phyloP scores from a whole-genome alignment of 2,888 invertebrate genomes.

The Chironomus tentans region DNA sequence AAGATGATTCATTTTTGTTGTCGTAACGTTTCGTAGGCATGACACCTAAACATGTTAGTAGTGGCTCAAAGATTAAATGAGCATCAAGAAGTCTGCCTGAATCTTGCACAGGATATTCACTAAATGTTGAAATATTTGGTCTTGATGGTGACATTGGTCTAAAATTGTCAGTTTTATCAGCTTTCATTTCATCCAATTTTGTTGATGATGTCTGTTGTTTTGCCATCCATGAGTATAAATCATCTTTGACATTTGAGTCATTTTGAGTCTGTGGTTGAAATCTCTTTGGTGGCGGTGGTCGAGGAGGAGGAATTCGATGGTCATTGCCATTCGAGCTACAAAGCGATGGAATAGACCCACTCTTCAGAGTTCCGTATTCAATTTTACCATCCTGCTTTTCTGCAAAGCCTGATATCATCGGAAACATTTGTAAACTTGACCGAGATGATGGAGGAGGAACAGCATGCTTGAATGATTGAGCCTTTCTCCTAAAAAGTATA shows the following conservation, averaged over 20 bases:
- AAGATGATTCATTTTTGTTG: conserved; percentile 47
- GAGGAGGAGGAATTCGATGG: conserved; percentile 37
- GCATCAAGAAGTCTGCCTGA: conserved; percentile 81
- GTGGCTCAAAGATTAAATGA: conserved; percentile 86
- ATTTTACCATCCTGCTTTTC: conserved; percentile 41
- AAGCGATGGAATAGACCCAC: conserved; percentile 61
- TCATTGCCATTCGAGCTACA: conserved; percentile 45
- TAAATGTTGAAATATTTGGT: conserved; percentile 37
- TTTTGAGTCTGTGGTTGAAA: conserved; percentile 30
- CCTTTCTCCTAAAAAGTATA: background rate
- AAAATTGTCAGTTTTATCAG: conserved; percentile 46
- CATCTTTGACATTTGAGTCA: conserved; percentile 58
- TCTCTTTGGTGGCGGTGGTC: conserved; percentile 29
- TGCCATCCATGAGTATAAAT: conserved; percentile 94
- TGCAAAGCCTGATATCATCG: conserved; percentile 41
- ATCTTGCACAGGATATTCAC: conserved; percentile 65
- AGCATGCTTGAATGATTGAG: background rate
- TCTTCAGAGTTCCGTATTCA: conserved; percentile 66
- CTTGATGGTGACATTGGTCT: conserved; percentile 45
- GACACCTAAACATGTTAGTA: conserved; percentile 79
- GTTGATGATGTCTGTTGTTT: conserved; percentile 58
- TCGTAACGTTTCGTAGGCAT: conserved; percentile 66
- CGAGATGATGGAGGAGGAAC: conserved; percentile 40
- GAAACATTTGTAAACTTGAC: conserved; percentile 43
- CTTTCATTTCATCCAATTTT: conserved; percentile 30